Evolutionary conservation across 2,888 invertebrate species (phyloP), one percentile per base, ranked within the genome.

Genomic region (Bruchidius siliquastri): DNA sequence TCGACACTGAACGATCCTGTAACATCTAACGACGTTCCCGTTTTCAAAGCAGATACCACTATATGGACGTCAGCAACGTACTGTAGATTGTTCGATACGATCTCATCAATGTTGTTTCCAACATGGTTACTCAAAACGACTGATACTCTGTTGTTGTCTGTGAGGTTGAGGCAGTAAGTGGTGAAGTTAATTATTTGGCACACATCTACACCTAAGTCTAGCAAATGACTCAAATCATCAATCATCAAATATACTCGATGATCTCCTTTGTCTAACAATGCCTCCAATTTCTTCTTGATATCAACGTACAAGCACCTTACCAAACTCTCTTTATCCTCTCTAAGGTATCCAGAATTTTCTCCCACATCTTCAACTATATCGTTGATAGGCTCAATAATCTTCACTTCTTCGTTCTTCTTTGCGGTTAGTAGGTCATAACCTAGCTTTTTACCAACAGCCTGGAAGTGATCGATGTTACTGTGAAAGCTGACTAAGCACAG

Each of bases 201-300:
- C 0, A 90, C 80, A 79, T 86, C 88, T 69, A 89, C 88, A 70
- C 89, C 90, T 76, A 94, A 86, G 84, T 93, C 92, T 81, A 92
- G 88, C 30, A 94, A 87, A 83, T 93, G 92, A 76, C 92, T 91
- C 22, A 94, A 81, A 82, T 94, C 94, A 83, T 94, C 94, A 73
- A 94, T 86, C 71, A 94, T 88, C 69, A 94, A 84, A 78, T 77
- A 87, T 82, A 81, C 78, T 3, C 77, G 76, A 21, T 79, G 80
- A 1, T 75, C 71, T 20, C 78, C 72, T 0, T 70, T 75, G 0
- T 69, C 67, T 22, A 75, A 71, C 69, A 82, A 73, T 69, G 74
- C 73, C 0, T 79, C 73, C 2, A 82, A 73, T 67, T 74, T 76
- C 68, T 74, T 76, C 71, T 81, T 78, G 18, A 82, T 81, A n/a